Evolutionary conservation across 2,888 invertebrate species (phyloP).

Genomic region (Spodoptera littoralis): DNA sequence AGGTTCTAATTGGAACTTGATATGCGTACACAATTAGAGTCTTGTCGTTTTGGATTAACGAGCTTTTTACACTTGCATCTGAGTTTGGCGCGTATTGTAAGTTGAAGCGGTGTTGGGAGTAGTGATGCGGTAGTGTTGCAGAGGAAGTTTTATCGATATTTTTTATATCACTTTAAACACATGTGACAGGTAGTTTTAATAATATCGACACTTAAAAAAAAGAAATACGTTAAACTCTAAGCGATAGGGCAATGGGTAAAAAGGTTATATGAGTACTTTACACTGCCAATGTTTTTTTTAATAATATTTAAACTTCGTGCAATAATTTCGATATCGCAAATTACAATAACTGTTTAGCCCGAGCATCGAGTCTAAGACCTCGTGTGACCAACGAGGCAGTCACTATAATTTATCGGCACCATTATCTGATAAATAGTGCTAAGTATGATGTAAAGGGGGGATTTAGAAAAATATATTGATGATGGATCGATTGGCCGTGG

Average conservation of each 20-base stretch:
- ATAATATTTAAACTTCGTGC: too few species aligned
- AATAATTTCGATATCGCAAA: too few species aligned
- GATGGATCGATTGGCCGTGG: slow-evolving; percentile 24
- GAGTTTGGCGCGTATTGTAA: slow-evolving; percentile 35
- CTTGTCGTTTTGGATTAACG: slow-evolving; percentile 79
- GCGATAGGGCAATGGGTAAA: too few species aligned
- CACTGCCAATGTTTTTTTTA: too few species aligned
- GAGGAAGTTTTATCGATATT: slow-evolving; percentile 16
- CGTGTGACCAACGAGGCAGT: too few species aligned
- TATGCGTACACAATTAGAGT: slow-evolving; percentile 83
- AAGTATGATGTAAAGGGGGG: slow-evolving; percentile 26
- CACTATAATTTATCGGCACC: slow-evolving; percentile 12
- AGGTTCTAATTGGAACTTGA: slow-evolving; percentile 85
- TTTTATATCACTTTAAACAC: too few species aligned
- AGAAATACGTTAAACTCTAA: neutral
- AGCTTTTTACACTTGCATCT: slow-evolving; percentile 76
- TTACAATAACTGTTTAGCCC: too few species aligned
- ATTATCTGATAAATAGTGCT: slow-evolving; percentile 34
- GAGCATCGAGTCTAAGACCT: too few species aligned
- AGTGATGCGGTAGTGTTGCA: neutral
- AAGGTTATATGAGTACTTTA: too few species aligned
- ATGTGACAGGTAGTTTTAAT: too few species aligned
- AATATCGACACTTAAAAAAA: too few species aligned
- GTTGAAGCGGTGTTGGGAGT: slow-evolving; percentile 36
- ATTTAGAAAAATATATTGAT: slow-evolving; percentile 20